phyloP scores from a whole-genome alignment of 2,888 invertebrate genomes.

The Tolmerus cingulatus region DNA sequence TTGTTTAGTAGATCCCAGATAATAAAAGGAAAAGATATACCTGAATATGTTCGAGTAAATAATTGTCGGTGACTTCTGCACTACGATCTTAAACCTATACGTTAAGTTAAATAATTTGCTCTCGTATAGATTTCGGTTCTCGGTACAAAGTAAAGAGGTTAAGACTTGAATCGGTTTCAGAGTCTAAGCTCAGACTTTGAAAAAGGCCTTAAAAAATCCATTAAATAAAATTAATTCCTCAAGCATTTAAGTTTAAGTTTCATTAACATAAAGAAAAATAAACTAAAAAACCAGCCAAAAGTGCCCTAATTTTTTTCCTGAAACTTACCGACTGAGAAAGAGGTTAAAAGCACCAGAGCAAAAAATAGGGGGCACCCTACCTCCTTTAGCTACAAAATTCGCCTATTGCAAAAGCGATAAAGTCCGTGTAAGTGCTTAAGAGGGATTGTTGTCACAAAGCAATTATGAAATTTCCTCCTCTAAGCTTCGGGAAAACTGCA shows the following conservation, averaged over 20 bases:
- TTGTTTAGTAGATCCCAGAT: too few relatives aligned
- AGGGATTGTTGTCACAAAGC: constrained; percentile 26
- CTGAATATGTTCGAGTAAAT: too few relatives aligned
- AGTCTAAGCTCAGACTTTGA: too few relatives aligned
- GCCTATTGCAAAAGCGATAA: neutral
- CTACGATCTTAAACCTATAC: too few relatives aligned
- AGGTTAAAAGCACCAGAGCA: neutral
- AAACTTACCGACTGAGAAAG: neutral
- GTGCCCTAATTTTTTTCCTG: neutral
- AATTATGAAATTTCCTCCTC: constrained; percentile 27
- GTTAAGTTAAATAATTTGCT: too few relatives aligned
- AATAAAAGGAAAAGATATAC: too few relatives aligned
- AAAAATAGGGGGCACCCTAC: neutral
- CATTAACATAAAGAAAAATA: neutral
- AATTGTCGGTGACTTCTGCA: too few relatives aligned
- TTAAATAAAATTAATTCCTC: too few relatives aligned
- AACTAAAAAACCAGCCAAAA: neutral
- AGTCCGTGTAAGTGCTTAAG: constrained; percentile 8
- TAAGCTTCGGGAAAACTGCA: neutral
- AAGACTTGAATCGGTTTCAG: too few relatives aligned
- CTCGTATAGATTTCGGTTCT: too few relatives aligned
- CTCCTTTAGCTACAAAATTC: neutral
- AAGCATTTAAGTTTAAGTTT: neutral
- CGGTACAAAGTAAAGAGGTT: too few relatives aligned
- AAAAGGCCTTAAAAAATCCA: too few relatives aligned